Percentiles rank a stretch among this genome's conserved stretches.
Conservation (phyloP, 2,888 invertebrate species). For the Torymus tubicola region DNA sequence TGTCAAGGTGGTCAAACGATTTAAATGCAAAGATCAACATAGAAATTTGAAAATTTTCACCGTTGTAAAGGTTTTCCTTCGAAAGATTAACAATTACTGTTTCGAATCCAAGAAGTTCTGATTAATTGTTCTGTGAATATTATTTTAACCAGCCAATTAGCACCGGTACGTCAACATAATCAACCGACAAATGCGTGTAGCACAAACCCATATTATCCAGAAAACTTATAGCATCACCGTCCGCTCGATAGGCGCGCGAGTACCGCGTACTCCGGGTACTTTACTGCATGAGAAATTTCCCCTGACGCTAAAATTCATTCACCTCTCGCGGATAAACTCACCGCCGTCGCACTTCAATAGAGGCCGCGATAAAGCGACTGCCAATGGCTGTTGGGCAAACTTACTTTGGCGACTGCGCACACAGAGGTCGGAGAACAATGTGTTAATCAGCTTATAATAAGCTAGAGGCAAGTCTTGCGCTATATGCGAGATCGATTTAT, state of each 20-base stretch:
- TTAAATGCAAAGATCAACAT: too few species aligned
- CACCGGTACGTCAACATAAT: too few species aligned
- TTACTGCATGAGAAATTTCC: slow-evolving; percentile 59
- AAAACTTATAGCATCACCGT: neutral
- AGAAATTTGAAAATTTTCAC: too few species aligned
- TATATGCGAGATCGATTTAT: slow-evolving; percentile 49
- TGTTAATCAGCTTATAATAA: slow-evolving; percentile 53
- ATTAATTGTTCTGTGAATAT: too few species aligned
- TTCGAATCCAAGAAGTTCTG: too few species aligned
- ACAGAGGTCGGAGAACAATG: slow-evolving; percentile 53
- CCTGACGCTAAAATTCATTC: slow-evolving; percentile 55
- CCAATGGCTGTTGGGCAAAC: slow-evolving; percentile 32
- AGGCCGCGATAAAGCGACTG: slow-evolving; percentile 38
- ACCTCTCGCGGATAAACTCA: slow-evolving; percentile 29
- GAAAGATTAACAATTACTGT: too few species aligned
- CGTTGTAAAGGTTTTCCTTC: too few species aligned
- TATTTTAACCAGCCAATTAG: too few species aligned
- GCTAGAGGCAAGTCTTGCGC: neutral
- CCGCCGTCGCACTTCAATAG: slow-evolving; percentile 30
- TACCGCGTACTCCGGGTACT: slow-evolving; percentile 18
- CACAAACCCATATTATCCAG: too few species aligned
- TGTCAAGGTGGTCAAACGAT: too few species aligned
- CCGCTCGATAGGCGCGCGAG: slow-evolving; percentile 45
- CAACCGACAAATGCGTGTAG: too few species aligned
- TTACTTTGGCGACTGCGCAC: slow-evolving; percentile 40